phyloP scores from a whole-genome alignment of 2,888 invertebrate species.

The Salticus scenicus region DNA sequence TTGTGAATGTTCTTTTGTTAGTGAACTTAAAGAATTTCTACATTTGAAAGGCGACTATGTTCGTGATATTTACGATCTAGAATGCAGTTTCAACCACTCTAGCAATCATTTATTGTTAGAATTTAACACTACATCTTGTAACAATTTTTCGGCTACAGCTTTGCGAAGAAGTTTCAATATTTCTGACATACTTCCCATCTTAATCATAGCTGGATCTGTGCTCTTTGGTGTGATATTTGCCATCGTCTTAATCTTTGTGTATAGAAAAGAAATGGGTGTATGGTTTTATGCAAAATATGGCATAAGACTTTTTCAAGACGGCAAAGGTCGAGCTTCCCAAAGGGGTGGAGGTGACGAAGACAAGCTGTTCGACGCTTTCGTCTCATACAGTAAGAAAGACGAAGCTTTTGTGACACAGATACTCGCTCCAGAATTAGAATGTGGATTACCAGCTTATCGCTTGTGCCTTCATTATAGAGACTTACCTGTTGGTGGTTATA shows the following conservation, averaged over 20 bases:
- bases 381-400: slow-evolving; percentile 76
- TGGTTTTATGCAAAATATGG: slow-evolving; percentile 89
- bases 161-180: slow-evolving; percentile 31
- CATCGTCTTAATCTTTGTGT: slow-evolving; percentile 45
- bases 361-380: slow-evolving; percentile 77
- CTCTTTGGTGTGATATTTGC: slow-evolving; percentile 36
- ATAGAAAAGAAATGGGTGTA: slow-evolving; percentile 83
- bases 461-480: slow-evolving; percentile 84
- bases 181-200: slow-evolving; percentile 39
- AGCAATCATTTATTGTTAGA: slow-evolving; percentile 67
- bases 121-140: slow-evolving; percentile 70
- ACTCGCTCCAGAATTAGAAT: slow-evolving; percentile 81
- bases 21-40: slow-evolving; percentile 84
- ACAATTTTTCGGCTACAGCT: slow-evolving; percentile 60
- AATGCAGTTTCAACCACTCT: slow-evolving; percentile 72
- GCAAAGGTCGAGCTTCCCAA: slow-evolving; percentile 25
- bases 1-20: slow-evolving; percentile 89
- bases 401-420: slow-evolving; percentile 80
- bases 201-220: slow-evolving; percentile 48
- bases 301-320: slow-evolving; percentile 85
- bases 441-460: slow-evolving; percentile 79
- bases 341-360: slow-evolving; percentile 71
- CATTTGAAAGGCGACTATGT: slow-evolving; percentile 80
- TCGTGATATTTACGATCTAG: slow-evolving; percentile 69
- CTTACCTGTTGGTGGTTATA: slow-evolving; percentile 80